Evolutionary conservation across 1,140 invertebrate species (phyloP).

Genomic region (Popillia japonica): DNA sequence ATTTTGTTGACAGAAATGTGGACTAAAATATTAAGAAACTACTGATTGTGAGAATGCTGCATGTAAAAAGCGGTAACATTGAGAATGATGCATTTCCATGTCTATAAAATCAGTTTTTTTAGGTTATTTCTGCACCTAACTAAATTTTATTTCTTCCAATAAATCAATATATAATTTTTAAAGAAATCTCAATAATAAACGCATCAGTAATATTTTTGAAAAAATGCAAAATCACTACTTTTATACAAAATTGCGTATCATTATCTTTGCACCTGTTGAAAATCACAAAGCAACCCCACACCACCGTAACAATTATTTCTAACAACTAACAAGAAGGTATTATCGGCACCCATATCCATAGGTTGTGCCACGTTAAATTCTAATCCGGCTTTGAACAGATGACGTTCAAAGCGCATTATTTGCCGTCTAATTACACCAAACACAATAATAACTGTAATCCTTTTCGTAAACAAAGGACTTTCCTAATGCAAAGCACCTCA

Average conservation of each 20-base stretch:
- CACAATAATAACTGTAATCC: slow-evolving; percentile 6
- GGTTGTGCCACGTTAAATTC: neutral
- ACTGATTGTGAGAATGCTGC: no score
- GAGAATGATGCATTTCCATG: no score
- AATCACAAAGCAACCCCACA: neutral
- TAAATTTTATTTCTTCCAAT: no score
- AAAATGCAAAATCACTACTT: no score
- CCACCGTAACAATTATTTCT: neutral
- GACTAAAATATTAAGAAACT: no score
- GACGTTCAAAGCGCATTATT: slow-evolving; percentile 2
- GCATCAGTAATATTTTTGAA: no score
- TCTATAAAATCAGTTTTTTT: no score
- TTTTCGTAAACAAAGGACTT: slow-evolving; percentile 15
- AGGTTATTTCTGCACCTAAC: no score
- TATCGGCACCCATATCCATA: neutral
- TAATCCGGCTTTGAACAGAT: neutral
- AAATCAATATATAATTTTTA: no score
- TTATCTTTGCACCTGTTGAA: neutral
- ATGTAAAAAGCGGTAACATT: no score
- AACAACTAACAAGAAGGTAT: neutral
- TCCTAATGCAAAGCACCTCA: slow-evolving; percentile 14
- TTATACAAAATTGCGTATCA: neutral
- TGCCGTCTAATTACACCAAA: slow-evolving; percentile 14
- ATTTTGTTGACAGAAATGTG: no score
- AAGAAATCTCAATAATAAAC: no score